phyloP scores from a whole-genome alignment of 2,888 invertebrate genomes.

The Drosophila imparisetae region DNA sequence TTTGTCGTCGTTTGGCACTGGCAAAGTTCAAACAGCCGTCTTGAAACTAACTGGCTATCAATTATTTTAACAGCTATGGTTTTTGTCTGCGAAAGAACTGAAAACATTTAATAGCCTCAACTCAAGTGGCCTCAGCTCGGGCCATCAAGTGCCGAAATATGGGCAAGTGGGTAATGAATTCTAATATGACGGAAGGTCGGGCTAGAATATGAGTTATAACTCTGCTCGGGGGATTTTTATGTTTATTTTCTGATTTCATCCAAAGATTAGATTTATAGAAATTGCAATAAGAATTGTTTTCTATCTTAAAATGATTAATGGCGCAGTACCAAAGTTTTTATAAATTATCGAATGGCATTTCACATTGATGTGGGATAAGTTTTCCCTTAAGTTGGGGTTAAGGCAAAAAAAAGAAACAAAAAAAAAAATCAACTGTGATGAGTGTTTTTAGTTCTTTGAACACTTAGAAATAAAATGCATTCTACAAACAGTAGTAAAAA shows the following conservation, averaged over 20 bases:
- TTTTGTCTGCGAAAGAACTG: constrained; percentile 33
- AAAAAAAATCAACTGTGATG: neutral
- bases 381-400: neutral
- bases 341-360: constrained; percentile 8
- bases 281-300: constrained; percentile 12
- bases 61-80: constrained; percentile 77
- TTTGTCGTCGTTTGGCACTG: constrained; percentile 28
- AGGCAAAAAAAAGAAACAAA: neutral
- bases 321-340: neutral
- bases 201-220: constrained; percentile 36
- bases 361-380: neutral
- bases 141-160: constrained; percentile 59
- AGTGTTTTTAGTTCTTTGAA: neutral
- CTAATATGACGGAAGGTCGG: constrained; percentile 60
- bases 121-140: constrained; percentile 42
- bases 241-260: constrained; percentile 5
- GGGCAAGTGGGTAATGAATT: constrained; percentile 66
- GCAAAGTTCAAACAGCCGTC: constrained; percentile 75
- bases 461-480: neutral
- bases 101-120: constrained; percentile 54
- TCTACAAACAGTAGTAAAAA: neutral
- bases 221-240: constrained; percentile 14
- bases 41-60: constrained; percentile 75
- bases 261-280: constrained; percentile 19
- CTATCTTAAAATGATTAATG: constrained; percentile 2